Evolutionary conservation across 2,797 vertebrate genomes (phyloP), one percentile per base, ranked within the genome.

Genomic region (Pteropus rufus): DNA sequence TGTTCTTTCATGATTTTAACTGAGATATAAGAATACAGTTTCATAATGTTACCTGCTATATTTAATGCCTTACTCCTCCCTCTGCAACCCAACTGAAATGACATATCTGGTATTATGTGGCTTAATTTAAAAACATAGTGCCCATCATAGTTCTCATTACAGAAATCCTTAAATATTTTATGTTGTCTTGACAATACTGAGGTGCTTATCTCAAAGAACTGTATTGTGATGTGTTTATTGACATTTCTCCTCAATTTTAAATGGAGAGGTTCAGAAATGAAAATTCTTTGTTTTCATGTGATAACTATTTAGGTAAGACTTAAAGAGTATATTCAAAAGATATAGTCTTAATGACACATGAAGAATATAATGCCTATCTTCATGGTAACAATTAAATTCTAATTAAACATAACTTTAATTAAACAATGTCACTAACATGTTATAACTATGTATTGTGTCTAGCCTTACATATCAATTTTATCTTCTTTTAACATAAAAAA

Each of bases 91-190:
- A 60, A 83, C 12, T 76, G 34, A 92, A 87, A 73, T 92, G 69
- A 29, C 23, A 31, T 36, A 44, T 5, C n/a, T 93, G 82, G 64
- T 46, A 81, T 81, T 81, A 67, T 65, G 58, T 83, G 80, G 39
- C 44, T 89, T 92, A n/a, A 60, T 19, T 75, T 58, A 67, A 73
- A 18, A 91, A 89, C 31, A 56, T 46, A 89, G 58, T 67, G 36
- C 16, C 60, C 44, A 82, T 92, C 82, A 14, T 7, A 75, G 29
- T 34, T 80, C 26, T 54, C 36, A 6, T 60, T 70, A 9, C 41
- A 86, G 36, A 95, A 79, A 76, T 54, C 10, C 60, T 89, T 95
- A 73, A 89, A 52, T 69, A 91, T 64, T 89, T 83, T 65, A 86
- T 93, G 23, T 36, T 91, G 24, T 72, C 34, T 12, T 76, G 86